These are phyloP conservation scores for Neotragus moschatus DNA, from an alignment of 2,113 vertebrate species.

Conservation along the genomic window DNA sequence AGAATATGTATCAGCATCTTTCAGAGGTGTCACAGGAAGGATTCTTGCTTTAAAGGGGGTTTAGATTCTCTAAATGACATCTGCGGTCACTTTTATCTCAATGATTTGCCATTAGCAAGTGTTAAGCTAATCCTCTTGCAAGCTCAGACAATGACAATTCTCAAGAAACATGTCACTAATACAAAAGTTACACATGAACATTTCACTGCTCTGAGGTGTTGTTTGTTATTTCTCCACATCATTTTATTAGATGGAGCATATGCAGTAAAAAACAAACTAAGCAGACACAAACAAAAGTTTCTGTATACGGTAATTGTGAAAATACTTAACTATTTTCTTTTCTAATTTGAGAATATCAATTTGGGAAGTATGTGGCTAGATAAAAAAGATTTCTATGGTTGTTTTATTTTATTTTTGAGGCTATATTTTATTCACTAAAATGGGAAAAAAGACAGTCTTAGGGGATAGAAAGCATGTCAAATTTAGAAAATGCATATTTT, in stretches of 20 bases:
- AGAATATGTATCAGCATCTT: neutral
- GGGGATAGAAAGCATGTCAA: neutral
- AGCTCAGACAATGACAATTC: constrained; percentile 20
- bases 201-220: neutral
- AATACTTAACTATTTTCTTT: constrained; percentile 6
- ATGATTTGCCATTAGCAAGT: constrained; percentile 16
- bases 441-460: neutral
- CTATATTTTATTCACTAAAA: neutral
- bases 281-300: constrained; percentile 8
- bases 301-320: neutral
- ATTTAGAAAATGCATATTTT: constrained; percentile 12
- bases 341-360: neutral
- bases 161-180: constrained; percentile 2
- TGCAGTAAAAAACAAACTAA: constrained; percentile 21
- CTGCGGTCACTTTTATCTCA: constrained; percentile 8
- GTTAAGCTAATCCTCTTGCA: neutral
- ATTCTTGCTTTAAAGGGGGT: neutral
- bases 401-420: neutral
- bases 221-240: neutral
- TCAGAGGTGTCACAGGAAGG: neutral
- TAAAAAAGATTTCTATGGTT: constrained; percentile 5
- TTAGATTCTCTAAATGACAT: neutral
- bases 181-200: constrained; percentile 3
- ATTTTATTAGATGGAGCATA: neutral
- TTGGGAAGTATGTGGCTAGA: neutral